Percentiles rank a stretch among this genome's conserved stretches.
phyloP scores from a whole-genome alignment of 2,888 invertebrate genomes.

The Leptinotarsa haldemani region DNA sequence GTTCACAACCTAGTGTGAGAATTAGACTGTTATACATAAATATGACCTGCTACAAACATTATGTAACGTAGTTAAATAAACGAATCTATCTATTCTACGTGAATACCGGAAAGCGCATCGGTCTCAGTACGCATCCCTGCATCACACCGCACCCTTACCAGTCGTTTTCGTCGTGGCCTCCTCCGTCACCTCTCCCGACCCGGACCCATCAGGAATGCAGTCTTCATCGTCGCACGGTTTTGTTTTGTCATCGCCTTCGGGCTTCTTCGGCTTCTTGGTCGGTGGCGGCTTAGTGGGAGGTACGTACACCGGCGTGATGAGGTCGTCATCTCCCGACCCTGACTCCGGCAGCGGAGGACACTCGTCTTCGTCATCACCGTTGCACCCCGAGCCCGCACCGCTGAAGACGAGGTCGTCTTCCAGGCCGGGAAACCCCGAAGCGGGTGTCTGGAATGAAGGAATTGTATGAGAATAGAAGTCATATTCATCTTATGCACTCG shows the following conservation, averaged over 20 bases:
- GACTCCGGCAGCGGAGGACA: conserved; percentile 79
- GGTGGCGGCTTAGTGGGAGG: conserved; percentile 81
- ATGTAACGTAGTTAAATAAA: no score
- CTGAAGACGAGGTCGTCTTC: conserved; percentile 93
- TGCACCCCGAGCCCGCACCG: conserved; percentile 91
- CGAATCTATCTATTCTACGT: no score
- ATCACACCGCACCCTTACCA: conserved; percentile 58
- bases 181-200: conserved; percentile 77
- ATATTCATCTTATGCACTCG: no score
- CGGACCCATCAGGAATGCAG: conserved; percentile 86
- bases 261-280: conserved; percentile 66
- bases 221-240: conserved; percentile 82
- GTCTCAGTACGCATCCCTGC: background rate
- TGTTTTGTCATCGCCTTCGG: conserved; percentile 43
- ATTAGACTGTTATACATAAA: no score
- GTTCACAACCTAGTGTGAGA: no score
- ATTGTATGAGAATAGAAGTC: no score
- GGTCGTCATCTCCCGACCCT: conserved; percentile 85
- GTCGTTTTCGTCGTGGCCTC: conserved; percentile 71
- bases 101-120: background rate
- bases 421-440: conserved; percentile 81
- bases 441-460: conserved; percentile 76
- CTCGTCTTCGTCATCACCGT: conserved; percentile 92
- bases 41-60: no score
- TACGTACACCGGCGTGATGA: conserved; percentile 92